These are phyloP conservation scores for Thalassarche chlororhynchos DNA, from an alignment of 2,113 vertebrate species.

Conservation along the genomic window DNA sequence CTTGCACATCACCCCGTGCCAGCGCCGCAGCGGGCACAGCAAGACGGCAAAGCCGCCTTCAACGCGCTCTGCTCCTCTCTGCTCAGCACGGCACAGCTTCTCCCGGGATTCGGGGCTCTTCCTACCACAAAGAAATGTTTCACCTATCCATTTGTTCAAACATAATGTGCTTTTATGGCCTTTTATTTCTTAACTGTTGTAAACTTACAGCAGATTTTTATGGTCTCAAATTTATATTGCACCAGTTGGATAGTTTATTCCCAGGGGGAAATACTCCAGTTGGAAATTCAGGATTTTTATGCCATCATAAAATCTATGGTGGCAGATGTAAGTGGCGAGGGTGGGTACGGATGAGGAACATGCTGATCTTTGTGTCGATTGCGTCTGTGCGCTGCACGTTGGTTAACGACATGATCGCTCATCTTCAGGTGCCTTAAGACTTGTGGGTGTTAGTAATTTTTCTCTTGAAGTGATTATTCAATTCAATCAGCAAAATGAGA, in stretches of 20 bases:
- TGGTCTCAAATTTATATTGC: not conserved
- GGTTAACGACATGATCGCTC: not conserved
- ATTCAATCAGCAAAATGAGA: not conserved
- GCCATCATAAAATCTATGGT: not conserved
- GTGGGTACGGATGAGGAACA: not conserved
- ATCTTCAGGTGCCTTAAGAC: slow-evolving; percentile 16
- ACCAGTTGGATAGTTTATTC: not conserved
- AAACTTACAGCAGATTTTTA: slow-evolving; percentile 10
- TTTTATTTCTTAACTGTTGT: slow-evolving; percentile 25
- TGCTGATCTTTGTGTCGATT: not conserved
- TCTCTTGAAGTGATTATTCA: not conserved
- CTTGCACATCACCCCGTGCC: fast-evolving
- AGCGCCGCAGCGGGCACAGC: not conserved
- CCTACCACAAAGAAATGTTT: not conserved
- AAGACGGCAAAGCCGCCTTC: not conserved
- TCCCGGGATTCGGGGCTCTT: not conserved
- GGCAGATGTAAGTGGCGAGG: not conserved
- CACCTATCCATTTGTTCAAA: not conserved
- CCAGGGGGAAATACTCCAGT: not conserved
- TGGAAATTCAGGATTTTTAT: slow-evolving; percentile 24
- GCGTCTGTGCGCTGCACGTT: not conserved
- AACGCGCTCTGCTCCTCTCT: not conserved
- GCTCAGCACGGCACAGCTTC: not conserved
- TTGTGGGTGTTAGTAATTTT: not conserved
- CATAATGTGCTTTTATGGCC: slow-evolving; percentile 12